A percentile compares a stretch with the other conserved stretches of the same genome.
Evolutionary conservation across 2,888 invertebrate species (phyloP).

Genomic region (Lissonota sp.): DNA sequence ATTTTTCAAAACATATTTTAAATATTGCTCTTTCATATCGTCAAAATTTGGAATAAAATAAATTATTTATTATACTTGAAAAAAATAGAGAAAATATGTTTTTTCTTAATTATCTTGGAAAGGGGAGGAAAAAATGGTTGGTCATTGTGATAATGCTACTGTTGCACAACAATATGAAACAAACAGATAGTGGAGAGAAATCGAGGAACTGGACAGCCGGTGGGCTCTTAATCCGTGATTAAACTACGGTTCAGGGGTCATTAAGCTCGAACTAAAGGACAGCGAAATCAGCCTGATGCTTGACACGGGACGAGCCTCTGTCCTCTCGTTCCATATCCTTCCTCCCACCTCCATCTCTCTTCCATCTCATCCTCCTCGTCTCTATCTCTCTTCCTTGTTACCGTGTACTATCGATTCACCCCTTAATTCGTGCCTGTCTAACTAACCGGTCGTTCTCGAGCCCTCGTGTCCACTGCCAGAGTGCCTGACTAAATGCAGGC

Average conservation of each 20-base stretch:
- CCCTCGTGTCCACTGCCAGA: constrained; percentile 43
- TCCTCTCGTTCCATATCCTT: constrained; percentile 74
- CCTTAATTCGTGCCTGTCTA: constrained; percentile 76
- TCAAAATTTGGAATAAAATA: too few relatives aligned
- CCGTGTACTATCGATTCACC: constrained; percentile 77
- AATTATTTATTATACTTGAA: too few relatives aligned
- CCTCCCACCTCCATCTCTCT: constrained; percentile 45
- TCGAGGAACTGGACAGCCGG: constrained; percentile 64
- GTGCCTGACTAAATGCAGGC: constrained; percentile 71
- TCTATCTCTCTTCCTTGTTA: constrained; percentile 29
- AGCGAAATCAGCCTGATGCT: constrained; percentile 76
- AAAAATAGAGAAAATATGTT: too few relatives aligned
- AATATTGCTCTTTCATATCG: too few relatives aligned
- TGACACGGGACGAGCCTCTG: constrained; percentile 71
- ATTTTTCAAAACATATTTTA: too few relatives aligned
- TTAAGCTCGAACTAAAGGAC: constrained; percentile 81
- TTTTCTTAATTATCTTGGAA: too few relatives aligned
- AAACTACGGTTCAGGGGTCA: constrained; percentile 80
- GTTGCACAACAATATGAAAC: neutral
- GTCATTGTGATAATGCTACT: too few relatives aligned
- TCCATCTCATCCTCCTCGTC: constrained; percentile 65
- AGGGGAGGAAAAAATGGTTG: too few relatives aligned
- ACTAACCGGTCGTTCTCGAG: constrained; percentile 74
- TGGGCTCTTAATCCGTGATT: constrained; percentile 80
- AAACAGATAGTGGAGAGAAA: constrained; percentile 18